Conservation (phyloP, 2,888 invertebrate species). For the Melikaiella ostensackeni region DNA sequence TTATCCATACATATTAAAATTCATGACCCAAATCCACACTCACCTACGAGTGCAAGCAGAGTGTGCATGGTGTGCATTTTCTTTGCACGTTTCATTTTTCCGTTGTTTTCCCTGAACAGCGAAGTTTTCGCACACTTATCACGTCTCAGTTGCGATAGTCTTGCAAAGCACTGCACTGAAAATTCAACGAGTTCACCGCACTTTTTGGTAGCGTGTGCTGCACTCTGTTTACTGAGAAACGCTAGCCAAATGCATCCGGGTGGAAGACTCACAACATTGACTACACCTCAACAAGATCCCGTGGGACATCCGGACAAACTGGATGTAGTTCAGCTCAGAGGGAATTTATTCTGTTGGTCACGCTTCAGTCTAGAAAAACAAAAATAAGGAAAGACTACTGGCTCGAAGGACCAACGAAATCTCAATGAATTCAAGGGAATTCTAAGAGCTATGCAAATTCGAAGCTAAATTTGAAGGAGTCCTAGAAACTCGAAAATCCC, state of each 20-base stretch:
- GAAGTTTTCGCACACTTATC: slow-evolving; percentile 37
- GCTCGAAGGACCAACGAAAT: not conserved
- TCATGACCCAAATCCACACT: slow-evolving; percentile 15
- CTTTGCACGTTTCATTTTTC: slow-evolving; percentile 28
- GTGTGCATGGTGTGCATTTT: slow-evolving; percentile 23
- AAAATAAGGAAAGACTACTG: not conserved
- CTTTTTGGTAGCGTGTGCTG: slow-evolving; percentile 20
- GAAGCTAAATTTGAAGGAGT: not conserved
- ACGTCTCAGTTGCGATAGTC: slow-evolving; percentile 21
- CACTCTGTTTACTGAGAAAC: slow-evolving; percentile 5
- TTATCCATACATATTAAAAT: not conserved
- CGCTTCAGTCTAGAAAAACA: not conserved
- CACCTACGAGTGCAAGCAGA: slow-evolving; percentile 26
- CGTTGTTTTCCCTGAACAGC: slow-evolving; percentile 9
- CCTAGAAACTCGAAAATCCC: not conserved
- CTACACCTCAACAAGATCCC: slow-evolving; percentile 24
- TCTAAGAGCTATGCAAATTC: not conserved
- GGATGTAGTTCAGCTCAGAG: not conserved
- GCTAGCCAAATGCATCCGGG: not conserved
- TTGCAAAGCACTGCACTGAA: slow-evolving; percentile 27
- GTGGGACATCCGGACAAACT: slow-evolving; percentile 8
- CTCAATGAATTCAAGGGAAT: not conserved
- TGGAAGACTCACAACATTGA: slow-evolving; percentile 25
- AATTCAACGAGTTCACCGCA: slow-evolving; percentile 25
- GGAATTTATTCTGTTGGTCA: slow-evolving; percentile 16